A percentile compares a stretch with the other conserved stretches of the same genome.
Evolutionary conservation across 2,113 vertebrate genomes (phyloP).

Genomic region (Cololabis saira): DNA sequence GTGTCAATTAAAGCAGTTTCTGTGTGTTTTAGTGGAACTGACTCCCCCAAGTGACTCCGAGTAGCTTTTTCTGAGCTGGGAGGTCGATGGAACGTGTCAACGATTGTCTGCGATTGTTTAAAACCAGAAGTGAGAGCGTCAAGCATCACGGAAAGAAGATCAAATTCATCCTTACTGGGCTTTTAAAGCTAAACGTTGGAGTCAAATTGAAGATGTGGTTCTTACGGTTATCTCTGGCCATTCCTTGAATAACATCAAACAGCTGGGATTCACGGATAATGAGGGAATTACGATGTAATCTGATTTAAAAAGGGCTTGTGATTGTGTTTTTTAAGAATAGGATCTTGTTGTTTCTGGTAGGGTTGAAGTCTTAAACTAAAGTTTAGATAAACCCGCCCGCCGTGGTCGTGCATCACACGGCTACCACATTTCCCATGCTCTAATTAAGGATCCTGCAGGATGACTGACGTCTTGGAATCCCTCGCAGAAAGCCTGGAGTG

Average conservation of each 20-base stretch:
- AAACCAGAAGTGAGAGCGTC: too few species aligned
- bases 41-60: too few species aligned
- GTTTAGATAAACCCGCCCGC: conserved; percentile 23
- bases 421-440: conserved; percentile 35
- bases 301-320: conserved; percentile 4
- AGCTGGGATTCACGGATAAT: conserved; percentile 1
- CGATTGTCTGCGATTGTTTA: too few species aligned
- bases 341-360: conserved; percentile 19
- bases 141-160: too few species aligned
- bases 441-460: conserved; percentile 27
- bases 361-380: neutral
- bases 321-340: neutral
- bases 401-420: neutral
- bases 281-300: conserved; percentile 11
- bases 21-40: too few species aligned
- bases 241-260: neutral
- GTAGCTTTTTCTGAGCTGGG: too few species aligned
- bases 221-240: neutral
- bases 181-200: neutral
- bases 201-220: conserved; percentile 2
- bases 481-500: conserved; percentile 17
- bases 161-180: too few species aligned
- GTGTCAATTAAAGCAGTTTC: too few species aligned
- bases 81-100: too few species aligned
- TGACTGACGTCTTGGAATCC: conserved; percentile 62